Conservation (phyloP, 2,888 invertebrate species). For the Onchidella celtica region DNA sequence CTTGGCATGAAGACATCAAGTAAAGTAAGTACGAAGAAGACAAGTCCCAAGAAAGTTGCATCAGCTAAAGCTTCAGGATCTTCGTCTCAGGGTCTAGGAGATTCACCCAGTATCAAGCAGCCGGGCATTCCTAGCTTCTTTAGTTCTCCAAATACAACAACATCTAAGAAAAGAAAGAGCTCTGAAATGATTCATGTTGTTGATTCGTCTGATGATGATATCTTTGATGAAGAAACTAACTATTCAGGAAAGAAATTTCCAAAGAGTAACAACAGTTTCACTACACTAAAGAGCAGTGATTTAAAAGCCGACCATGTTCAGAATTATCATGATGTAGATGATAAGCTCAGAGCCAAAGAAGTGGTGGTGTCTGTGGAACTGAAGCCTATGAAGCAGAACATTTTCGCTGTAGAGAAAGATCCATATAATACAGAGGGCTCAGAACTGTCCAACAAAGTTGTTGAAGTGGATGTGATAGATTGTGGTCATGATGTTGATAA, state of each 20-base stretch:
- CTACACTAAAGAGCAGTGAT: too few species aligned
- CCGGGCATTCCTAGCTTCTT: constrained; percentile 14
- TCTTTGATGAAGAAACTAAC: background rate
- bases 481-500: background rate
- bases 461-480: background rate
- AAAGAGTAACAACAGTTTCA: too few species aligned
- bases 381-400: background rate
- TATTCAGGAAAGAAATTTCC: background rate
- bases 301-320: too few species aligned
- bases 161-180: constrained; percentile 10
- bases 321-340: too few species aligned
- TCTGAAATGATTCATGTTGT: background rate
- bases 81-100: background rate
- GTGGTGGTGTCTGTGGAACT: background rate
- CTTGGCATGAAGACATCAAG: background rate
- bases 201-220: constrained; percentile 31
- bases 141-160: background rate
- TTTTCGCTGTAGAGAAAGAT: too few species aligned
- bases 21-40: background rate
- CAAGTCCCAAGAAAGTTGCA: background rate
- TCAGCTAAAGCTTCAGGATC: too few species aligned
- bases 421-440: too few species aligned
- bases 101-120: background rate
- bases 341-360: background rate
- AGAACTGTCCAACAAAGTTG: background rate